A percentile compares a stretch with the other conserved stretches of the same genome.
Conservation (phyloP, 2,888 invertebrate genomes). For the Leptodirus hochenwartii region DNA sequence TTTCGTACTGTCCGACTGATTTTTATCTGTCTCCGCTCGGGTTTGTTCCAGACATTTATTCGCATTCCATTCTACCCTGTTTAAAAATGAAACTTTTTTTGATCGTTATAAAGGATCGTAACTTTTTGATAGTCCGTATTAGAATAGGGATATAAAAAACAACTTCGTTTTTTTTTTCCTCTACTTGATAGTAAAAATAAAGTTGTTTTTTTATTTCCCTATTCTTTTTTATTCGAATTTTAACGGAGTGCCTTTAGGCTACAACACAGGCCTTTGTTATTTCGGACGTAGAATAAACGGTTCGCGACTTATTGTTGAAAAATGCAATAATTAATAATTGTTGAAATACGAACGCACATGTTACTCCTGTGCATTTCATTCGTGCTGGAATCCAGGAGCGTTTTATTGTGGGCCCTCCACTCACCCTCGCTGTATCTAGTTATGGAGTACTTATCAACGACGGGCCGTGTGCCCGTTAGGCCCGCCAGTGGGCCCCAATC, state of each 20-base stretch:
- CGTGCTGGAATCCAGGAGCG: constrained; percentile 20
- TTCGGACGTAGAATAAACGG: too few relatives aligned
- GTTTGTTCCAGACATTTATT: constrained; percentile 45
- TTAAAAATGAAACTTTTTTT: too few relatives aligned
- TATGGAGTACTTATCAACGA: constrained; percentile 56
- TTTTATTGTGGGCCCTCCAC: constrained; percentile 37
- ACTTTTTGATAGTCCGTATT: too few relatives aligned
- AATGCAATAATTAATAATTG: too few relatives aligned
- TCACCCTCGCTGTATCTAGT: constrained; percentile 54
- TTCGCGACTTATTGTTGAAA: too few relatives aligned
- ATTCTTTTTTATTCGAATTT: too few relatives aligned
- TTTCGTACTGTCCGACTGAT: constrained; percentile 47
- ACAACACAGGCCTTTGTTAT: too few relatives aligned
- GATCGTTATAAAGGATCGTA: too few relatives aligned
- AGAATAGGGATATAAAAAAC: too few relatives aligned
- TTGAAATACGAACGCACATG: constrained; percentile 17
- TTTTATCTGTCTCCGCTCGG: constrained; percentile 44
- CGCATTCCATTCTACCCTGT: constrained; percentile 39
- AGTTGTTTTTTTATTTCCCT: constrained; percentile 1
- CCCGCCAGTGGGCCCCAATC: constrained; percentile 53
- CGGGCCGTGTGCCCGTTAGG: constrained; percentile 55
- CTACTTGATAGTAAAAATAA: too few relatives aligned
- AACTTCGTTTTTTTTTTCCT: too few relatives aligned
- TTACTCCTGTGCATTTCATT: constrained; percentile 21
- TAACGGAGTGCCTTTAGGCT: background rate